Conservation (phyloP, 1,140 invertebrate genomes). For the Myzus persicae region DNA sequence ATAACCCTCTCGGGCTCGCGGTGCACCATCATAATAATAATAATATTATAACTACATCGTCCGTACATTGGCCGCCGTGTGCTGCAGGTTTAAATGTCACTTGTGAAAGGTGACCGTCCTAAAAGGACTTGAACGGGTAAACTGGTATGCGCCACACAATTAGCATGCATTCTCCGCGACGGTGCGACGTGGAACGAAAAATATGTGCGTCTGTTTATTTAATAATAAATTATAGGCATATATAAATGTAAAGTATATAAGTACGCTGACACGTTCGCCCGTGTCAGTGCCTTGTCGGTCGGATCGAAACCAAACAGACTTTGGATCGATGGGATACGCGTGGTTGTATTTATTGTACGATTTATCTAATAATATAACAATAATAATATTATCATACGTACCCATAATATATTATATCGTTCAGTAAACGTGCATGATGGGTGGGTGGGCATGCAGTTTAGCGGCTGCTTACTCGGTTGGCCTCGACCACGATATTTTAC, state of each 20-base stretch:
- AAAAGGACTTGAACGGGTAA: constrained; percentile 45
- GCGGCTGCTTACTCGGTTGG: too few species aligned
- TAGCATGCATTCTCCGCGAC: constrained; percentile 34
- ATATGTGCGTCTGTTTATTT: not conserved
- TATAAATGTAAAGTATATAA: too few species aligned
- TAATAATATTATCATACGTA: too few species aligned
- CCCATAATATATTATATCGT: too few species aligned
- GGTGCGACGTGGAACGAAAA: not conserved
- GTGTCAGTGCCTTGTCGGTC: not conserved
- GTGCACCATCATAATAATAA: not conserved
- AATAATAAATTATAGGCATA: not conserved
- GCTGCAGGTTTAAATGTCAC: constrained; percentile 38
- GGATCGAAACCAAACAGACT: not conserved
- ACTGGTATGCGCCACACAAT: constrained; percentile 36
- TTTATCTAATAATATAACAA: too few species aligned
- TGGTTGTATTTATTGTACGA: too few species aligned
- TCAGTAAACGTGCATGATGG: too few species aligned
- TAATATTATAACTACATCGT: not conserved
- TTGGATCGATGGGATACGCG: not conserved
- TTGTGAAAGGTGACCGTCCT: constrained; percentile 50
- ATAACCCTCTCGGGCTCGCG: not conserved
- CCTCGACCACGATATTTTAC: too few species aligned
- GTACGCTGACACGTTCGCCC: not conserved
- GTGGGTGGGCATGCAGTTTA: too few species aligned
- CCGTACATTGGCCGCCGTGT: not conserved